Evolutionary conservation across 2,113 vertebrate species (phyloP), one percentile per base, ranked within the genome.

Genomic region (Macroglossus sobrinus): DNA sequence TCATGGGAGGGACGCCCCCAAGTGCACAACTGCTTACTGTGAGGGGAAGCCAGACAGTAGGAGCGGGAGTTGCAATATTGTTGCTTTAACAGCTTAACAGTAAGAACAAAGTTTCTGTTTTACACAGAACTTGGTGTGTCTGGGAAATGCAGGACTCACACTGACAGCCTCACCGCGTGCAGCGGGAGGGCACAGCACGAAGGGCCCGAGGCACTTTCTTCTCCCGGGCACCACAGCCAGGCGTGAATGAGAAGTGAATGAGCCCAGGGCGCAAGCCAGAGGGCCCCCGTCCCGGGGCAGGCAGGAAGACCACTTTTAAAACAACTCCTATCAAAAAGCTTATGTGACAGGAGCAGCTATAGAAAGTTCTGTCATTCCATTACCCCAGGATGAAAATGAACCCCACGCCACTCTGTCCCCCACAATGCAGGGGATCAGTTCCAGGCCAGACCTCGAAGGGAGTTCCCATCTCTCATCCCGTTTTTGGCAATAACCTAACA

Each of bases 131-230:
- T 6, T 79, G 71, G 26, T 40, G 15, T 47, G 55, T 55, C 57
- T 75, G 4, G 28, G 64, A 61, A 50, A 45, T 4, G 24, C 53
- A 26, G 10, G 5, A 47, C 64, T 15, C 79, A 26, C 35, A 47
- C 15, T 8, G 22, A 13, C 28, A 43, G 43, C 15, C 28, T 45
- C 63, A 3, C 22, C 2, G 2, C 0, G 47, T 3, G 2, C 2
- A 22, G 3, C 68, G 45, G 74, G 50, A 81, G 43, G 30, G 28
- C 0, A 64, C 1, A 1, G 26, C 74, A 57, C 0, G 5, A 19
- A 45, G 28, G 74, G 33, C 38, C 16, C 26, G 13, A 8, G 3
- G 50, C 45, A 22, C 12, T 2, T 22, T 24, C 21, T 18, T 38
- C 68, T 69, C 18, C 53, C 38, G 18, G 8, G 8, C 47, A 35